These are phyloP conservation scores for Luscinia luscinia DNA, from an alignment of 2,797 vertebrate species.

Conservation along the genomic window DNA sequence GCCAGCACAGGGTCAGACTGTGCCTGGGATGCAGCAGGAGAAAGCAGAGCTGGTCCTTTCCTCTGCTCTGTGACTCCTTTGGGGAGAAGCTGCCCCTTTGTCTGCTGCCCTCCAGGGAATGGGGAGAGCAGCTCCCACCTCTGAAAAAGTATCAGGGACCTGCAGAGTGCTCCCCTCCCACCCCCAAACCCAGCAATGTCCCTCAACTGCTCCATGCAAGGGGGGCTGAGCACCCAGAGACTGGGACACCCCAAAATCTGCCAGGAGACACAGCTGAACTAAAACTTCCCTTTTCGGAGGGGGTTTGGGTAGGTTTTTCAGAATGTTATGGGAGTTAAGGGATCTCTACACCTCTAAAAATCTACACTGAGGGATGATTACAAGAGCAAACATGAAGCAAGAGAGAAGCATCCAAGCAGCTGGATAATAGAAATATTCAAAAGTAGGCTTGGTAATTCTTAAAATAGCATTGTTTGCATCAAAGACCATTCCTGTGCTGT, in stretches of 20 bases:
- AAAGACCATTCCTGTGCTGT: background rate
- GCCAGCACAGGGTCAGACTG: background rate
- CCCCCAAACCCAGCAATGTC: background rate
- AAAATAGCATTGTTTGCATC: background rate
- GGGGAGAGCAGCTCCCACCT: background rate
- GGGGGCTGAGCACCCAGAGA: background rate
- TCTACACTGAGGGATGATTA: background rate
- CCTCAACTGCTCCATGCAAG: background rate
- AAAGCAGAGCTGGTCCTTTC: background rate
- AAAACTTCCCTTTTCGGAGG: fast-evolving
- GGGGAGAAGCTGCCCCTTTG: background rate
- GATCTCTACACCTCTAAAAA: background rate
- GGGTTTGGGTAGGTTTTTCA: background rate
- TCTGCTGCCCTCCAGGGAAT: background rate
- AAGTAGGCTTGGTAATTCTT: background rate
- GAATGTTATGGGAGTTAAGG: background rate
- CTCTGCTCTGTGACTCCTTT: background rate
- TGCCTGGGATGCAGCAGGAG: background rate
- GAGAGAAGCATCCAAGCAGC: background rate
- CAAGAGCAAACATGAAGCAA: background rate
- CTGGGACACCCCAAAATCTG: background rate
- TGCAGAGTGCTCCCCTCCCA: background rate
- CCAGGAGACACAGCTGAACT: background rate
- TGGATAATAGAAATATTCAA: background rate
- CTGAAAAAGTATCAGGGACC: background rate